Evolutionary conservation across 2,113 vertebrate genomes (phyloP).

Genomic region (Recurvirostra avosetta): DNA sequence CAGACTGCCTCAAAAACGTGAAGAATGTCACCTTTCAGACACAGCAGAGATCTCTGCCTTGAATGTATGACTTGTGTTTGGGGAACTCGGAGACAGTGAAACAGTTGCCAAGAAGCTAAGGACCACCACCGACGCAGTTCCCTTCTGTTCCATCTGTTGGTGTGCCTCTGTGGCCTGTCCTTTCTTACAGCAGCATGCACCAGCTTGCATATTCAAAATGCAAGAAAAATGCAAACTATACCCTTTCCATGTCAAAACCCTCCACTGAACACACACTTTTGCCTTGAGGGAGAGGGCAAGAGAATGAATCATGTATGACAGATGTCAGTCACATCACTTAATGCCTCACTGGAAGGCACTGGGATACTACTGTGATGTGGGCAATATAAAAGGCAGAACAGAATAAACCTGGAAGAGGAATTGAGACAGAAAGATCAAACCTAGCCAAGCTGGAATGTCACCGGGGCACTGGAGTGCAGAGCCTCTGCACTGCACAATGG

Average conservation of each 20-base stretch:
- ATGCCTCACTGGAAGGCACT: slow-evolving; percentile 28
- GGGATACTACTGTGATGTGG: neutral
- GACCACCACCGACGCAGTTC: neutral
- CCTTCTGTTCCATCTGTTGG: neutral
- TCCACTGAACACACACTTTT: neutral
- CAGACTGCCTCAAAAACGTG: neutral
- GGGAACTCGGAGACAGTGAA: neutral
- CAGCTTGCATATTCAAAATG: neutral
- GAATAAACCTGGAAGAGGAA: neutral
- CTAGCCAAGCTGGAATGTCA: neutral
- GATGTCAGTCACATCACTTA: slow-evolving; percentile 48
- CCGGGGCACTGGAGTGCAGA: neutral
- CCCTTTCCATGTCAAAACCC: neutral
- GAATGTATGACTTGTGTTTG: neutral
- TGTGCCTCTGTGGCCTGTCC: neutral
- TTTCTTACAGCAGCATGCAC: neutral
- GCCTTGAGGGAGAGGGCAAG: slow-evolving; percentile 2
- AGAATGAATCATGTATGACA: neutral
- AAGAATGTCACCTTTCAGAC: neutral
- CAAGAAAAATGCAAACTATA: neutral
- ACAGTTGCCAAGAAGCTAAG: neutral
- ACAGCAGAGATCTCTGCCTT: neutral
- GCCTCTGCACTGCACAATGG: neutral
- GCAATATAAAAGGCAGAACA: neutral
- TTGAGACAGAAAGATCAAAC: neutral